Percentiles rank a stretch among this genome's conserved stretches.
Evolutionary conservation across 2,888 invertebrate genomes (phyloP).

Genomic region (Nemurella pictetii): DNA sequence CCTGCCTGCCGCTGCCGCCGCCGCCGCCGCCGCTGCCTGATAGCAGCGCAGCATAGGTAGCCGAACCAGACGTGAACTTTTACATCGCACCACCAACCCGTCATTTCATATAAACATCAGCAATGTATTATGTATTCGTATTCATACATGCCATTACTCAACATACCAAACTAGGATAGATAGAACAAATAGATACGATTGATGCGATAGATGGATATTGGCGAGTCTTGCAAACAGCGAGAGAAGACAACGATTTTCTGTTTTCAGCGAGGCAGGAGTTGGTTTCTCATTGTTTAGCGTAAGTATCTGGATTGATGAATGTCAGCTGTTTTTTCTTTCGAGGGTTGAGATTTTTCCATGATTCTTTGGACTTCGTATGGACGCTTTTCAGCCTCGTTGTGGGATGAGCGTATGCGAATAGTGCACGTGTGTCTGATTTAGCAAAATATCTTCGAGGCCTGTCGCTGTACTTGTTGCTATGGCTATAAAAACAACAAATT

Average conservation of each 20-base stretch:
- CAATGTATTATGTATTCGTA: not conserved
- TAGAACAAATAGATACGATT: not conserved
- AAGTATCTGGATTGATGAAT: too few species aligned
- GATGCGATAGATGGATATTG: not conserved
- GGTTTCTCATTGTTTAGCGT: too few species aligned
- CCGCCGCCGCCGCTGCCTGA: not conserved
- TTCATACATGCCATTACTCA: not conserved
- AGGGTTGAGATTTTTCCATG: too few species aligned
- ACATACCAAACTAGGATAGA: not conserved
- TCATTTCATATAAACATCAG: constrained; percentile 21
- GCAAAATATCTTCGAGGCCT: too few species aligned
- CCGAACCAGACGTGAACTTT: not conserved
- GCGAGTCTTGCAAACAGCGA: not conserved
- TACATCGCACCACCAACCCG: not conserved
- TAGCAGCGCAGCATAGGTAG: not conserved
- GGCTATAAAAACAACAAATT: too few species aligned
- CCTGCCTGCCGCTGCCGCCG: not conserved
- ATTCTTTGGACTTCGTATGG: too few species aligned
- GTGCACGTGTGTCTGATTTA: too few species aligned
- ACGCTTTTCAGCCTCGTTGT: too few species aligned
- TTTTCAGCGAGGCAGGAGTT: too few species aligned
- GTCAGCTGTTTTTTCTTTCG: too few species aligned
- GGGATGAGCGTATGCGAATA: too few species aligned
- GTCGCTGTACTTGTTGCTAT: too few species aligned
- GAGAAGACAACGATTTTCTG: not conserved